phyloP scores from a whole-genome alignment of 2,888 invertebrate genomes.

The Volucella bombylans region DNA sequence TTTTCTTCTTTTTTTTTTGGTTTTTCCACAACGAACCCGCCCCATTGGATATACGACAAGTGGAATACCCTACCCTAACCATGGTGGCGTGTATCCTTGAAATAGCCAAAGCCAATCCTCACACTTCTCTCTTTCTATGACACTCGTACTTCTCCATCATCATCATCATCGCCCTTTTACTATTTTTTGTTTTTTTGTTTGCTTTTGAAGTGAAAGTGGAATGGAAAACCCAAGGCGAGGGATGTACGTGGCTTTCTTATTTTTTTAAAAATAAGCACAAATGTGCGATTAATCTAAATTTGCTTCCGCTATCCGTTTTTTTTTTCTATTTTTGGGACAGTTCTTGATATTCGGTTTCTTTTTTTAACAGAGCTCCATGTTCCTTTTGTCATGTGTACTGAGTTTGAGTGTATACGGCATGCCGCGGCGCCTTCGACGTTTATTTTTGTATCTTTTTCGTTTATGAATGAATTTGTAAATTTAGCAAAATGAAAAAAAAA shows the following conservation, averaged over 20 bases:
- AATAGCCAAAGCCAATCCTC: slow-evolving; percentile 29
- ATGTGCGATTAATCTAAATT: slow-evolving; percentile 55
- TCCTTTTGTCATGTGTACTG: not conserved
- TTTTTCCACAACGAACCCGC: slow-evolving; percentile 3
- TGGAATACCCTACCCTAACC: slow-evolving; percentile 27
- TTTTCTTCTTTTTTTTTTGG: slow-evolving; percentile 5
- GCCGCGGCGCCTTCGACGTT: slow-evolving; percentile 10
- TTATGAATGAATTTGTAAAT: slow-evolving; percentile 20
- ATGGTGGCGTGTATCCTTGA: slow-evolving; percentile 60
- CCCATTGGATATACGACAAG: not conserved
- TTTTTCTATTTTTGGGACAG: slow-evolving; percentile 59
- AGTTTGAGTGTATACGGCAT: slow-evolving; percentile 1
- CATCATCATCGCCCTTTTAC: not conserved
- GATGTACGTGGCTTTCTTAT: not conserved
- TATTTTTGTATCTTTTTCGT: slow-evolving; percentile 9
- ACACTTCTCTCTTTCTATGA: not conserved
- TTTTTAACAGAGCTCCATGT: not conserved
- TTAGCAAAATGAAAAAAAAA: not conserved
- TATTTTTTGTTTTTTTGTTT: not conserved
- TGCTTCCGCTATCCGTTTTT: slow-evolving; percentile 17
- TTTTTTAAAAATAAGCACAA: slow-evolving; percentile 56
- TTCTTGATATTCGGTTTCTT: slow-evolving; percentile 22
- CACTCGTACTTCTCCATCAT: not conserved
- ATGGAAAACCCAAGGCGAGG: not conserved
- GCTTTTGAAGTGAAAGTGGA: too few relatives aligned